Evolutionary conservation across 2,113 vertebrate genomes (phyloP).

Genomic region (Probosciger aterrimus): DNA sequence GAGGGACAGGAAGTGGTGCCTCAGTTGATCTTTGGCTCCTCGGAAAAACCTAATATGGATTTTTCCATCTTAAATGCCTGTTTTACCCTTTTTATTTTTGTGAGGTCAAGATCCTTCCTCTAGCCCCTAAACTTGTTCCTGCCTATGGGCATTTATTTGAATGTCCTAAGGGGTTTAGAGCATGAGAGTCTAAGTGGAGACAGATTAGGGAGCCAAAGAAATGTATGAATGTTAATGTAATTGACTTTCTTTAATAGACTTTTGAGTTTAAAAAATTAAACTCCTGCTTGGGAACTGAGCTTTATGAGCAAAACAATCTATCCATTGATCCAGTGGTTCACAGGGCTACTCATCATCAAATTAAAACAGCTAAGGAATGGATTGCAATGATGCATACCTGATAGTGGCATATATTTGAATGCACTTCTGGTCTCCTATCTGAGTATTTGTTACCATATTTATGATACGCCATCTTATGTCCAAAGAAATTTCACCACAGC

Average conservation of each 20-base stretch:
- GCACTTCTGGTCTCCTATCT: neutral
- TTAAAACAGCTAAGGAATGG: neutral
- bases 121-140: neutral
- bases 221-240: neutral
- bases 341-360: neutral
- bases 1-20: neutral
- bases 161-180: neutral
- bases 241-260: neutral
- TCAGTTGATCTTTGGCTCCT: neutral
- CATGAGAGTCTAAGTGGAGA: neutral
- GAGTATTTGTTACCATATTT: neutral
- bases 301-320: neutral
- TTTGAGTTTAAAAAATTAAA: neutral
- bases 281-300: neutral
- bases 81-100: neutral
- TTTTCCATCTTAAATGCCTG: neutral
- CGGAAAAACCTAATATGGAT: neutral
- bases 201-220: neutral
- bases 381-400: neutral
- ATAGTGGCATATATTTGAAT: fast-evolving
- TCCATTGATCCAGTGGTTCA: neutral
- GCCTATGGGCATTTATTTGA: neutral
- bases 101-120: neutral
- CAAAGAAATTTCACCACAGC: neutral
- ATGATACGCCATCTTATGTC: neutral